Conservation (phyloP, 2,888 invertebrate species). For the Conistra vaccinii region DNA sequence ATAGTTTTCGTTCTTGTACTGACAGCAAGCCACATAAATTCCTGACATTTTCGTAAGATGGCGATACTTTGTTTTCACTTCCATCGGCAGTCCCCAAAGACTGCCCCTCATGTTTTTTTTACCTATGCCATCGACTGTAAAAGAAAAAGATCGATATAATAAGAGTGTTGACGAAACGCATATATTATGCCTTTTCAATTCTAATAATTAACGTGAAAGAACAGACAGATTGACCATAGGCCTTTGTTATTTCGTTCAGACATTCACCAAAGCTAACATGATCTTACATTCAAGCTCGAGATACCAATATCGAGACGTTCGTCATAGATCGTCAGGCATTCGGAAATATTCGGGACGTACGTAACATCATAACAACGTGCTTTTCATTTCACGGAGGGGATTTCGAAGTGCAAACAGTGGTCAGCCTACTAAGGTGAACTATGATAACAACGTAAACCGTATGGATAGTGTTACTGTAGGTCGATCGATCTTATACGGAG, state of each 20-base stretch:
- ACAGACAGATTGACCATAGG: not conserved
- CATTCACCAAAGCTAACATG: not conserved
- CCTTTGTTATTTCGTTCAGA: not conserved
- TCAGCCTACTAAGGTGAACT: not conserved
- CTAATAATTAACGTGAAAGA: too few relatives aligned
- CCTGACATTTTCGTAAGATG: too few relatives aligned
- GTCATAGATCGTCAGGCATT: slow-evolving; percentile 21
- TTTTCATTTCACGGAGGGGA: slow-evolving; percentile 10
- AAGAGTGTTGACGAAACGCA: too few relatives aligned
- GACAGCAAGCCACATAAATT: too few relatives aligned
- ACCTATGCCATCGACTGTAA: too few relatives aligned
- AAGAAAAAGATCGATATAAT: too few relatives aligned
- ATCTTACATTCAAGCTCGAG: not conserved
- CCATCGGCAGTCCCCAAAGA: too few relatives aligned
- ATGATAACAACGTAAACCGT: not conserved
- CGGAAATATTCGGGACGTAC: slow-evolving; percentile 27
- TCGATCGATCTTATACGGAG: too few relatives aligned
- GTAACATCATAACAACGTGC: slow-evolving; percentile 6
- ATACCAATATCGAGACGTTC: slow-evolving; percentile 4
- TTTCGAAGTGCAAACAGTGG: slow-evolving; percentile 1
- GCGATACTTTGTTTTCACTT: too few relatives aligned
- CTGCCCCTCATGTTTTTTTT: too few relatives aligned
- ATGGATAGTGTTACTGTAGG: not conserved
- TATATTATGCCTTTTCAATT: too few relatives aligned
- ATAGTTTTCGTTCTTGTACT: too few relatives aligned